Evolutionary conservation across 2,797 vertebrate species (phyloP), one percentile per base, ranked within the genome.

Genomic region (Lutjanus campechanus): DNA sequence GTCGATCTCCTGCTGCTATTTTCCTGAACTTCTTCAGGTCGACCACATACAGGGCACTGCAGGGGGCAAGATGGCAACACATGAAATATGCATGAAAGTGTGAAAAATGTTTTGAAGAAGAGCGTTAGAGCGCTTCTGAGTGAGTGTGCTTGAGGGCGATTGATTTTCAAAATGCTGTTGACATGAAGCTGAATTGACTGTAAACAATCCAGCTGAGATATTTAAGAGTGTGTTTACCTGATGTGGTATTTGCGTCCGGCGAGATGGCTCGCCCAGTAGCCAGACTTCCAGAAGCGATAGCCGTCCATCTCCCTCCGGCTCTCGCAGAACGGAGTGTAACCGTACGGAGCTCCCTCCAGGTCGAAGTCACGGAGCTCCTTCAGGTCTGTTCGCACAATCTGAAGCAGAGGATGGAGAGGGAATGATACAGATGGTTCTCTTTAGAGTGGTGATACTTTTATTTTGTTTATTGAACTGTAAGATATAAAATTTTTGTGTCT

Each of bases 11-110:
- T 85, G 98, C 98, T 41, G 98, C 98, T 43, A 99, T 98, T 92
- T 99, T 99, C 69, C 98, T 95, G 93, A 99, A 99, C 91, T 98
- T 99, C 95, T 99, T 99, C 89, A 99, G 92, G 92, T 99, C 98
- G 70, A 99, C 98, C 13, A 99, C 97, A 44, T 99, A 99, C 2
- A 99, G 94, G 47, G 98, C 98, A 79, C 98, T 99, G 79, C 19
- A 56, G 41, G 59, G 16, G 1, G 5, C 17, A 65, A 0, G 5
- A 49, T 0, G 16, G 47, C 0, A 13, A 43, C 36, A 25, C 29
- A 22, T 43, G 1, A 69, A 50, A 64, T 5, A 61, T 66, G 47
- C 4, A 51, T 11, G 6, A n/a, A 44, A 22, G 8, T 1, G 29
- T 15, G 43, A 56, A 54, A 19, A 53, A 19, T 11, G 1, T 12